Conservation (phyloP, 2,888 invertebrate species). For the Brenthis ino region DNA sequence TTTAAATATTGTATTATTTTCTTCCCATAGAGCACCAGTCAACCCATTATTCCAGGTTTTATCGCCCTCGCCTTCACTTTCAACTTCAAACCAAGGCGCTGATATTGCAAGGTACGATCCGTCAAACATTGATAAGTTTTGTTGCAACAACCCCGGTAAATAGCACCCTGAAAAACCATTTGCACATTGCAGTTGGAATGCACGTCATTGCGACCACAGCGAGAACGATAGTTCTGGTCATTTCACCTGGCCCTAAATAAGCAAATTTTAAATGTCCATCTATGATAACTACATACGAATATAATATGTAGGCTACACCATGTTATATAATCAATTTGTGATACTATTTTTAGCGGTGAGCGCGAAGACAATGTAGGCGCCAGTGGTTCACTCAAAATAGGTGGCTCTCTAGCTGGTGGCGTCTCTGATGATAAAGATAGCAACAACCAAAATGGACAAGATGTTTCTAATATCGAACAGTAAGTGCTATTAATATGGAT, state of each 20-base stretch:
- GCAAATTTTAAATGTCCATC: conserved; percentile 35
- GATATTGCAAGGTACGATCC: conserved; percentile 38
- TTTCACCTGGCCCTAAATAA: conserved; percentile 44
- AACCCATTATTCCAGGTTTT: conserved; percentile 32
- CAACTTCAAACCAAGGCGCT: conserved; percentile 43
- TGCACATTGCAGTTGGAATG: too few species aligned
- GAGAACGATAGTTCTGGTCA: too few species aligned
- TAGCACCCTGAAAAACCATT: conserved; percentile 24
- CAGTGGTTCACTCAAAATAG: background rate
- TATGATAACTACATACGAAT: too few species aligned
- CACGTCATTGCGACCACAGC: conserved; percentile 16
- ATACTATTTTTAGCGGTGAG: too few species aligned
- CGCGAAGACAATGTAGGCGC: background rate
- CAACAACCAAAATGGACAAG: conserved; percentile 13
- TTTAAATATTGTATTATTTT: too few species aligned
- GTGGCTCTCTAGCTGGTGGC: conserved; percentile 8
- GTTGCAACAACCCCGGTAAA: conserved; percentile 31
- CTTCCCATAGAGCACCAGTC: background rate
- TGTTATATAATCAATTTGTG: too few species aligned
- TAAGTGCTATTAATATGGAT: background rate
- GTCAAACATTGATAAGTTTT: conserved; percentile 21
- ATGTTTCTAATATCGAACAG: background rate
- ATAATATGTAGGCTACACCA: too few species aligned
- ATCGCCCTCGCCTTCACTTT: conserved; percentile 24
- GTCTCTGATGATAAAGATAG: conserved; percentile 37